phyloP scores from a whole-genome alignment of 2,888 invertebrate species.

The Bugula neritina region DNA sequence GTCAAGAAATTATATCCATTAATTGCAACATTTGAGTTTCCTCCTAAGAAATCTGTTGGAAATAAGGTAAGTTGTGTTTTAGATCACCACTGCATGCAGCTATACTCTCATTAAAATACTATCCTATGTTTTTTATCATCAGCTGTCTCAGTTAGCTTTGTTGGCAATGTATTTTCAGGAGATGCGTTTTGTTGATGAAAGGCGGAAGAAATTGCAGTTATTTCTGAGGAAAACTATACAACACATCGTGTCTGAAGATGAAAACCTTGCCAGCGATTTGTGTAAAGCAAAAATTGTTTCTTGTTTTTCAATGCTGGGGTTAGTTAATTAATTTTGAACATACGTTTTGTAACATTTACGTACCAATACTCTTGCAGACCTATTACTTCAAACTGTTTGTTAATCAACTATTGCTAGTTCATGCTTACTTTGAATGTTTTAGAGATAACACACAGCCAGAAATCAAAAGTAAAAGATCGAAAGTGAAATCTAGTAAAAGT shows the following conservation, averaged over 20 bases:
- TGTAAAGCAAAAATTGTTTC: constrained; percentile 60
- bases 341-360: too few relatives aligned
- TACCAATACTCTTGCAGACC: too few relatives aligned
- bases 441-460: too few relatives aligned
- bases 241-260: constrained; percentile 63
- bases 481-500: not conserved
- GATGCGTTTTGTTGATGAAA: constrained; percentile 68
- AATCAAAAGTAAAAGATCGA: not conserved
- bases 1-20: constrained; percentile 75
- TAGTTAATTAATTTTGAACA: too few relatives aligned
- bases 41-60: constrained; percentile 87
- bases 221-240: constrained; percentile 75
- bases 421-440: too few relatives aligned
- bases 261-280: constrained; percentile 59
- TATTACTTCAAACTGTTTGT: too few relatives aligned
- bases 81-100: too few relatives aligned
- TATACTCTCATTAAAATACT: too few relatives aligned
- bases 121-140: too few relatives aligned
- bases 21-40: constrained; percentile 78
- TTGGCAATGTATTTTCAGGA: too few relatives aligned
- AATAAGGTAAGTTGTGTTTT: constrained; percentile 65
- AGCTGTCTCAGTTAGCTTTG: too few relatives aligned
- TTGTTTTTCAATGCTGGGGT: constrained; percentile 74
- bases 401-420: too few relatives aligned
- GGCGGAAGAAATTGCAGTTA: constrained; percentile 75